Conservation (phyloP, 2,888 invertebrate genomes). For the Alviniconcha strummeri region DNA sequence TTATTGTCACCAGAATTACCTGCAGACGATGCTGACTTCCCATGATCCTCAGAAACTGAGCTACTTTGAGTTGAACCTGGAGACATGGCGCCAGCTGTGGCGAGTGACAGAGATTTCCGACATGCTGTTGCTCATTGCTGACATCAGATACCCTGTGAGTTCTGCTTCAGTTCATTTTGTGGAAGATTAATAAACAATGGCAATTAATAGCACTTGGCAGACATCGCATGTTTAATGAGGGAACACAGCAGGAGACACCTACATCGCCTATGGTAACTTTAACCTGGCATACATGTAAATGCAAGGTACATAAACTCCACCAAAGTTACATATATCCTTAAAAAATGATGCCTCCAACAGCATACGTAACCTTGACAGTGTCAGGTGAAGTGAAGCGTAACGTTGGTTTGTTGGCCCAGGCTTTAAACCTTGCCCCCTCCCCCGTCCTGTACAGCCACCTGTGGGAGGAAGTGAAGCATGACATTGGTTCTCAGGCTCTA, state of each 20-base stretch:
- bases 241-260: not conserved
- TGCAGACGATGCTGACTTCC: conserved; percentile 80
- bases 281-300: too few relatives aligned
- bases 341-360: too few relatives aligned
- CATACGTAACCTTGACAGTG: too few relatives aligned
- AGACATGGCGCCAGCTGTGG: conserved; percentile 98
- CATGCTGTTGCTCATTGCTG: conserved; percentile 89
- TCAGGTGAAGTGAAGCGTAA: conserved; percentile 89
- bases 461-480: too few relatives aligned
- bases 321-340: too few relatives aligned
- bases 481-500: too few relatives aligned
- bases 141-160: conserved; percentile 78
- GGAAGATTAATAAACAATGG: too few relatives aligned
- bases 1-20: conserved; percentile 81
- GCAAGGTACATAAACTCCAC: too few relatives aligned
- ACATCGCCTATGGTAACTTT: too few relatives aligned
- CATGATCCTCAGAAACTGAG: conserved; percentile 82
- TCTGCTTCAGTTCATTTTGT: not conserved
- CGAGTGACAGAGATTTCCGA: conserved; percentile 96
- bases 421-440: conserved; percentile 82
- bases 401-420: conserved; percentile 79
- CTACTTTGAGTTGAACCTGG: conserved; percentile 93
- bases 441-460: conserved; percentile 74
- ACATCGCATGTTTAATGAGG: too few relatives aligned
- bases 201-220: too few relatives aligned